Base-by-base conservation (phyloP, 64 coral and sea anemone genomes). In the Actinia equina region DNA sequence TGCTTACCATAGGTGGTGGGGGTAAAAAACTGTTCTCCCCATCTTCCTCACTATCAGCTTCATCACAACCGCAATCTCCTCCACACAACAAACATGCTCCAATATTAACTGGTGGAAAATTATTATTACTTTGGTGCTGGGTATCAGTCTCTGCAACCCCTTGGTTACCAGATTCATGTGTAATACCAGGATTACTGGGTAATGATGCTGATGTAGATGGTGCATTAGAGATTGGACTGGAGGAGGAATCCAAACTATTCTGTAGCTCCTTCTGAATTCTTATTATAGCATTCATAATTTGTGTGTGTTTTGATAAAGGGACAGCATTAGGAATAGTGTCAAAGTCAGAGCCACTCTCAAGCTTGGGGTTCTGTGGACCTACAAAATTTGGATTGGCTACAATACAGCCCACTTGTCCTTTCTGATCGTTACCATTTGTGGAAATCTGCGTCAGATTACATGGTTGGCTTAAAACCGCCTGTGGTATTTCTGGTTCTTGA, bases 81-180 rank as follows among this genome's bases (percentile, higher is more conserved):
- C 78, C 78, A 81, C 78, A 81, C 43, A 81, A 17, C 43, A 81
- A 3, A n/a, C 78, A 81, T 52, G 78, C 7, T 52, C 78, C 78
- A 46, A 81, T 81, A 17, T 12, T 49, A 2, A 81, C 78, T 49
- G 78, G 41, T 2, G 78, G 17, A 6, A 46, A n/a, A 49, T 41
- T 74, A 74, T 41, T 25, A 52, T 22, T 81, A 52, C 5, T 44
- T 19, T 22, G 16, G 15, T 1, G 44, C 43, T 22, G 14, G 7
- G 4, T 49, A 44, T 43, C 18, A 22, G 4, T 52, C 19, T 41
- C 78, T 0, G 45, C 44, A 17, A 20, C 15, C 17, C 45, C 45
- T 81, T 81, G 78, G 0, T 9, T 14, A 52, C 43, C 78, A 74
- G 69, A 27, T 25, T 18, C 69, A 1, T 20, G 62, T 2, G 20